Evolutionary conservation across 2,113 vertebrate species (phyloP), one percentile per base, ranked within the genome.

Genomic region (Anguilla rostrata): DNA sequence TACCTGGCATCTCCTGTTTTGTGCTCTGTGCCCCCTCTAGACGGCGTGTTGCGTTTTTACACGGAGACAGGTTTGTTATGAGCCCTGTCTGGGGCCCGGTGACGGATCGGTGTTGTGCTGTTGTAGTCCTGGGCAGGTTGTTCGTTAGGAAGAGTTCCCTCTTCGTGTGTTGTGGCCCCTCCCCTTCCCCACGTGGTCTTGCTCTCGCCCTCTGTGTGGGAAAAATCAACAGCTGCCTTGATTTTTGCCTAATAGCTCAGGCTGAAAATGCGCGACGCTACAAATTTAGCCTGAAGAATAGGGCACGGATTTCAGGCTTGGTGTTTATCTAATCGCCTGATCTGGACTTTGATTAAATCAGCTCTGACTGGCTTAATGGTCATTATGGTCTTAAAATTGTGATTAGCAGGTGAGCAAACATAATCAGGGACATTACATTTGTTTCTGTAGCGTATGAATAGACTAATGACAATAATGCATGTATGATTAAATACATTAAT

Each of bases 11-110:
- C 40, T 84, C 16, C 5, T 85, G 43, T 63, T 60, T 60, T 26
- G 5, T 92, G 88, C 93, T 89, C 90, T 87, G 87, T 89, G 86
- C 84, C 39, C 79, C 92, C 89, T 86, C 88, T 88, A 95, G 95
- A 94, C 82, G 88, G 86, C 86, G 90, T 90, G 90, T 95, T 92
- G 91, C 86, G 90, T 92, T 93, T 93, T 92, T 91, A 88, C 88
- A 81, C 93, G 84, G 91, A 94, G 82, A 86, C 93, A 94, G 94
- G 94, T 95, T 95, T 93, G 94, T 95, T 91, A 60, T 84, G 85
- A 91, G 87, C n/a, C 39, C 5, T 14, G 16, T 84, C 60, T 26
- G 60, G 60, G 8, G 22, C 18, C 60, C 60, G 26, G 60, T 66
- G 22, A 66, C 22, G 71, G 71, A 75, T 75, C n/a, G 34, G 22